Base-by-base conservation (phyloP, 30 jellyfish, hydroid and myxozoan genomes). In the Pseudorhiza aurosa region DNA sequence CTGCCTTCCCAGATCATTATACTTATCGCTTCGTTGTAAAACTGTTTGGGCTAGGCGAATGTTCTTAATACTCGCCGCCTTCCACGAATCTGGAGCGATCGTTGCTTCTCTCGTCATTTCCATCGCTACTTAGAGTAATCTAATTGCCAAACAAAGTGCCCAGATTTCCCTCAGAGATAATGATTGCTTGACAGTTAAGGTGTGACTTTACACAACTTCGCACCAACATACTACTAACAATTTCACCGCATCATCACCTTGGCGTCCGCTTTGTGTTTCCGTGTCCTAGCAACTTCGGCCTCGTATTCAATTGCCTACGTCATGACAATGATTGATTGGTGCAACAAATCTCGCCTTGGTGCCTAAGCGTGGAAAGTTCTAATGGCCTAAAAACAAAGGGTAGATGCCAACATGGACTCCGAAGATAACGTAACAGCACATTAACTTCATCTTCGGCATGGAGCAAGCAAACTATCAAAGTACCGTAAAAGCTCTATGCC, bases 61-160 rank as follows among this genome's bases (percentile, higher is more conserved):
- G 75, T 90, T 90, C 24, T 63, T 67, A 8, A 90, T 42, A 63
- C 95, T 83, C 17, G 96, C 77, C 60, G 12, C 77, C 35, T 90
- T 90, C 97, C 97, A 90, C 40, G 94, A 31, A 56, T 90, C 91
- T 1, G 96, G 97, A 36, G 96, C 97, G 18, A 90, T 90, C 4
- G 97, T 90, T 30, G 95, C 90, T 12, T 68, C 87, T 82, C 60
- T 83, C 25, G 89, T 83, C 17, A 83, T 53, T 58, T 83, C 95
- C 95, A 83, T 83, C 46, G 29, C n/a, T n/a, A n/a, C n/a, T n/a
- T n/a, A n/a, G n/a, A n/a, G n/a, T 65, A 33, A 46, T 10, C 0
- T 19, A 10, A 7, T 8, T 2, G 71, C 58, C 19, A 22, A 33
- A 15, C 24, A 64, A 29, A 12, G 14, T 21, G 0, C 17, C 77